A percentile compares a stretch with the other conserved stretches of the same genome.
Evolutionary conservation across 2,113 vertebrate species (phyloP).

Genomic region (Rhodinocichla rosea): DNA sequence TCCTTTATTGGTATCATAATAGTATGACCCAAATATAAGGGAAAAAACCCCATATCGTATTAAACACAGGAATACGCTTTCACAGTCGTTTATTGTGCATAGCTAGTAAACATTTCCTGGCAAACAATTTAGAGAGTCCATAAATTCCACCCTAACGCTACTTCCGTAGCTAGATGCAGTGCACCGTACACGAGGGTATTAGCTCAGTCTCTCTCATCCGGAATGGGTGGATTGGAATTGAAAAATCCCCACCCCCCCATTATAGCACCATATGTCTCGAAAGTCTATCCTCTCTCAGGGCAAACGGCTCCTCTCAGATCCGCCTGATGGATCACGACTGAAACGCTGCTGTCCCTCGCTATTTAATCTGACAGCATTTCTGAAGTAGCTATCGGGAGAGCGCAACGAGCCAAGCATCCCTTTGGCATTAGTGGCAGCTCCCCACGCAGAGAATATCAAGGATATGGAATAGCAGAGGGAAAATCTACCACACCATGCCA

Average conservation of each 20-base stretch:
- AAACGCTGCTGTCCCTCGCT: conserved; percentile 38
- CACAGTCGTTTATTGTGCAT: conserved; percentile 66
- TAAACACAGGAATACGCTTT: conserved; percentile 58
- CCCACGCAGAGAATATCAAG: background rate
- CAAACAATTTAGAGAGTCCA: conserved; percentile 71
- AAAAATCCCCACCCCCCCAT: conserved; percentile 60
- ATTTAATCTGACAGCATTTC: conserved; percentile 35
- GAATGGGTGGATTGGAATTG: conserved; percentile 71
- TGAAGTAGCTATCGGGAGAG: conserved; percentile 34
- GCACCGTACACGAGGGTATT: conserved; percentile 69
- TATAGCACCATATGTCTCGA: conserved; percentile 69
- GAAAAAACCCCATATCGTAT: conserved; percentile 41
- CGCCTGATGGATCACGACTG: conserved; percentile 46
- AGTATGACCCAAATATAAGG: conserved; percentile 46
- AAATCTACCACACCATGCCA: background rate
- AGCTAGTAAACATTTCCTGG: conserved; percentile 72
- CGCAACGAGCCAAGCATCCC: background rate
- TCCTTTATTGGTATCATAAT: conserved; percentile 61
- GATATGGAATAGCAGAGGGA: conserved; percentile 17
- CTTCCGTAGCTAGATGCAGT: conserved; percentile 67
- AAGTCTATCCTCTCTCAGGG: conserved; percentile 67
- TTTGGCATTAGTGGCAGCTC: background rate
- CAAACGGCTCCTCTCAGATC: conserved; percentile 59
- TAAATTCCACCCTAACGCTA: conserved; percentile 70
- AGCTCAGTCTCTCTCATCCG: conserved; percentile 69